These are phyloP conservation scores for Mus caroli DNA, from an alignment of 2,797 vertebrate genomes.

Conservation along the genomic window DNA sequence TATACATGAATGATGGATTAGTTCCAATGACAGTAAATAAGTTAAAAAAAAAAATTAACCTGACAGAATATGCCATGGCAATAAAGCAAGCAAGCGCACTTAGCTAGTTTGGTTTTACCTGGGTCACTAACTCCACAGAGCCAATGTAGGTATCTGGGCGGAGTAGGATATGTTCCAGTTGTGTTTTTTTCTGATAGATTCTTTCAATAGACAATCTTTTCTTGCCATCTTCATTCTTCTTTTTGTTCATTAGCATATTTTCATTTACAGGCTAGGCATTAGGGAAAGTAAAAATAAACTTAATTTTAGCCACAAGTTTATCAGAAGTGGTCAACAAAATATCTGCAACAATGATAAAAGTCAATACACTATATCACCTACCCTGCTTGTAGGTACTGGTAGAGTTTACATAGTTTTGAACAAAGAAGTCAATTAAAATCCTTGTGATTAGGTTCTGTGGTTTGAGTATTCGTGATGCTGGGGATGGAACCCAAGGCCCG, in stretches of 20 bases:
- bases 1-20: background rate
- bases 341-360: background rate
- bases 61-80: background rate
- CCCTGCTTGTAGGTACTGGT: background rate
- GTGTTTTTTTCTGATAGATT: constrained; percentile 99
- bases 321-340: background rate
- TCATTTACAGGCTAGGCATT: constrained; percentile 88
- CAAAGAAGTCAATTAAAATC: background rate
- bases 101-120: constrained; percentile 88
- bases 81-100: background rate
- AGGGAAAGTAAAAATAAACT: background rate
- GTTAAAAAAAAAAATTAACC: background rate
- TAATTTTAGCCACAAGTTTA: background rate
- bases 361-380: no score
- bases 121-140: constrained; percentile 96
- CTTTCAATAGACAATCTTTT: constrained; percentile 95
- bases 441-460: background rate
- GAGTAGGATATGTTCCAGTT: constrained; percentile 99
- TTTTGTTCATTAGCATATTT: constrained; percentile 91
- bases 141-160: constrained; percentile 98
- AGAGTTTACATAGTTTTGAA: background rate
- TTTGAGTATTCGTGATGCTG: background rate
- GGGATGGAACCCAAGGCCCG: no score
- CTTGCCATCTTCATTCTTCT: constrained; percentile 89
- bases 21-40: background rate